Evolutionary conservation across 2,113 vertebrate species (phyloP).

Genomic region (Clarias macrocephalus): DNA sequence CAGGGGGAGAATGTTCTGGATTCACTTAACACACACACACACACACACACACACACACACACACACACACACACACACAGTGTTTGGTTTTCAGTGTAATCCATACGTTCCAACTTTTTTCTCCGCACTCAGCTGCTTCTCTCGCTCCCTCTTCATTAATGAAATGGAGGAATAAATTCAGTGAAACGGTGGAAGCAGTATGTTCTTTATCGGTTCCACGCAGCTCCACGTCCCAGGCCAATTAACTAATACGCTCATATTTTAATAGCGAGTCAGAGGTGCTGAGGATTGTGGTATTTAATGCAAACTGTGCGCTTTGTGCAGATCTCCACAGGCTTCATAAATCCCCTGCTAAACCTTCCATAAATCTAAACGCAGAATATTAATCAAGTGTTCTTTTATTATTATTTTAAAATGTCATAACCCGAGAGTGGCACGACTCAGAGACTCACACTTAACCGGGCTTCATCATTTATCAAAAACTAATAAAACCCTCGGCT

Average conservation of each 20-base stretch:
- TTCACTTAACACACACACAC: neutral
- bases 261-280: conserved; percentile 47
- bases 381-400: conserved; percentile 47
- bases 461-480: conserved; percentile 6
- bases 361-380: conserved; percentile 49
- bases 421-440: conserved; percentile 18
- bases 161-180: conserved; percentile 46
- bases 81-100: neutral
- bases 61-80: neutral
- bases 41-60: too few species aligned
- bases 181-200: conserved; percentile 41
- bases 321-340: conserved; percentile 47
- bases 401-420: conserved; percentile 7
- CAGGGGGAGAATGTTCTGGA: neutral
- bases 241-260: conserved; percentile 56
- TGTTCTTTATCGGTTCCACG: conserved; percentile 38
- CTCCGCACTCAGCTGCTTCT: neutral
- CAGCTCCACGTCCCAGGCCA: conserved; percentile 39
- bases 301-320: conserved; percentile 28
- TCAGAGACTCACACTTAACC: conserved; percentile 9
- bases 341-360: conserved; percentile 47
- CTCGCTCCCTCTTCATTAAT: conserved; percentile 45
- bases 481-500: conserved; percentile 6
- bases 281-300: conserved; percentile 32
- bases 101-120: neutral